A percentile compares a stretch with the other conserved stretches of the same genome.
Evolutionary conservation across 2,888 invertebrate genomes (phyloP).

Genomic region (Andricus curvator): DNA sequence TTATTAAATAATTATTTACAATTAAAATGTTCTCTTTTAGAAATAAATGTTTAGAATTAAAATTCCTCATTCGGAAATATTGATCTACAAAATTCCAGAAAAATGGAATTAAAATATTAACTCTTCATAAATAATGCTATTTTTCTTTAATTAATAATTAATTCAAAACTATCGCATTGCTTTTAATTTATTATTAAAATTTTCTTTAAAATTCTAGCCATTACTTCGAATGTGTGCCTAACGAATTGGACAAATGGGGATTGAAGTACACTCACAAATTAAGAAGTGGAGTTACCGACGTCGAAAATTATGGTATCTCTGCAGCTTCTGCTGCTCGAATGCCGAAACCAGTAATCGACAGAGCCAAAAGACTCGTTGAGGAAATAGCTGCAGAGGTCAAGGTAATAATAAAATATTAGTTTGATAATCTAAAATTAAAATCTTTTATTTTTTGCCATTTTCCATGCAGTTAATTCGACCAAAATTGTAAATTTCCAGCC

Average conservation of each 20-base stretch:
- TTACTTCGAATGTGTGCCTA: constrained; percentile 77
- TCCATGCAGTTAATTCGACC: too few relatives aligned
- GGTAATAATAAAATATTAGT: constrained; percentile 65
- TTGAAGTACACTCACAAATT: constrained; percentile 84
- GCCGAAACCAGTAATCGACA: constrained; percentile 80
- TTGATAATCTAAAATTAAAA: neutral
- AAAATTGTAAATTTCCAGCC: constrained; percentile 15
- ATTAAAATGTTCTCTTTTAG: too few relatives aligned
- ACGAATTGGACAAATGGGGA: constrained; percentile 72
- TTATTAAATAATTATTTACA: too few relatives aligned
- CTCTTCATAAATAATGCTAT: neutral
- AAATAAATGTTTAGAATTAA: too few relatives aligned
- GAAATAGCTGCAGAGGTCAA: constrained; percentile 75
- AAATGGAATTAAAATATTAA: neutral
- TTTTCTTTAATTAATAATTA: too few relatives aligned
- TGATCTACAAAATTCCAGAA: too few relatives aligned
- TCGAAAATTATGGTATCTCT: constrained; percentile 84
- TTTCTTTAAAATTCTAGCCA: constrained; percentile 62
- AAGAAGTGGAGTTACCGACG: constrained; percentile 81
- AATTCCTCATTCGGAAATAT: too few relatives aligned
- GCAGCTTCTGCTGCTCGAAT: constrained; percentile 83
- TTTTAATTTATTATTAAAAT: constrained; percentile 7
- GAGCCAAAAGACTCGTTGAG: constrained; percentile 79
- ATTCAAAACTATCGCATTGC: too few relatives aligned
- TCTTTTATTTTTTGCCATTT: too few relatives aligned